Conservation (phyloP, 2,888 invertebrate species). For the Melikaiella ostensackeni region DNA sequence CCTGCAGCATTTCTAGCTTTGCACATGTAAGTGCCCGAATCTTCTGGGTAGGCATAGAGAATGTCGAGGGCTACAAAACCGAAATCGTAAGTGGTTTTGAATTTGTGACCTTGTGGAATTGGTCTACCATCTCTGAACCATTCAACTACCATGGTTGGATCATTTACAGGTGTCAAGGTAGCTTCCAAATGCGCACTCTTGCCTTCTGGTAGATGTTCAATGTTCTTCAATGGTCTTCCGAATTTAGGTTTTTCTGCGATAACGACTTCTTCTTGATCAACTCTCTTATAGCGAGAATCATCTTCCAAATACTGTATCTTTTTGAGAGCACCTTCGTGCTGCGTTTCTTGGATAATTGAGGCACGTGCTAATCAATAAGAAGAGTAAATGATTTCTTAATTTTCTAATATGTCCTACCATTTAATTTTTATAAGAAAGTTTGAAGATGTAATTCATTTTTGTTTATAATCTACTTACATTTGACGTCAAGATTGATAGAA, state of each 20-base stretch:
- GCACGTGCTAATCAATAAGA: slow-evolving; percentile 83
- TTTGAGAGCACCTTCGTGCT: slow-evolving; percentile 94
- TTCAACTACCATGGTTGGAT: slow-evolving; percentile 98
- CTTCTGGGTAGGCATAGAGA: slow-evolving; percentile 97
- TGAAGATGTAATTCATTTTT: background rate
- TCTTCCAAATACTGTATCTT: slow-evolving; percentile 96
- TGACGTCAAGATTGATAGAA: slow-evolving; percentile 88
- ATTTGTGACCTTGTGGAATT: slow-evolving; percentile 95
- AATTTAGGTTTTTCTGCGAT: slow-evolving; percentile 93
- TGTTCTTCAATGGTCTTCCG: slow-evolving; percentile 90
- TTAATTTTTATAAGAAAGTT: background rate
- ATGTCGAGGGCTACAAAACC: slow-evolving; percentile 98
- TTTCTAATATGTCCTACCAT: background rate
- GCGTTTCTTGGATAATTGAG: slow-evolving; percentile 92
- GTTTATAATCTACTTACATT: slow-evolving; percentile 81
- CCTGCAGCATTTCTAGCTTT: slow-evolving; percentile 96
- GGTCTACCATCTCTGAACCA: slow-evolving; percentile 98
- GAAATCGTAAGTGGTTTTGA: slow-evolving; percentile 97
- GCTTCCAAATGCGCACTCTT: slow-evolving; percentile 94
- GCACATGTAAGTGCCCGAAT: slow-evolving; percentile 98
- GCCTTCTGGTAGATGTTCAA: slow-evolving; percentile 91
- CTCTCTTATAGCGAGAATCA: slow-evolving; percentile 86
- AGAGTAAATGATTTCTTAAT: background rate
- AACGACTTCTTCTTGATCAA: slow-evolving; percentile 85
- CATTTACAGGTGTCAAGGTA: slow-evolving; percentile 96